Base-by-base conservation (phyloP, 2,113 vertebrate genomes). In the Periophthalmodon schlosseri region DNA sequence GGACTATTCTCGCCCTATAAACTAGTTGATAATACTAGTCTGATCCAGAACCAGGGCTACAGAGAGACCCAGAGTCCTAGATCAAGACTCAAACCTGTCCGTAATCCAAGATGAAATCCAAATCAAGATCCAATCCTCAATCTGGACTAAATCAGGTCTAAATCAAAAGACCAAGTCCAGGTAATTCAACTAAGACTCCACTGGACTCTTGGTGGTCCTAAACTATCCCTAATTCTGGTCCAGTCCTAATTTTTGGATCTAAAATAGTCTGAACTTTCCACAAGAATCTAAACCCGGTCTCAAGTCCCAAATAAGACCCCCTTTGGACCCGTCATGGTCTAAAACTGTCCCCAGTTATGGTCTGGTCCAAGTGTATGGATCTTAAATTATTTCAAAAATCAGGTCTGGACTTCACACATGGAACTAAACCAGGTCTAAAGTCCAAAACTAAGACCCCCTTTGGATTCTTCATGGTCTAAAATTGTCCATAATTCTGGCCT, bases 1-100 rank as follows among this genome's bases (percentile, higher is more conserved):
- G 52, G 52, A 54, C 52, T 54, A 20, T 7, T 39, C 36, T 39
- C 6, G 36, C 36, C 9, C 16, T 16, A 5, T 50, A 4, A 4
- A 50, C 16, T 4, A 4, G 14, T 18, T 1, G 1, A 20, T 54
- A n/a, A 20, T 54, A 91, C 92, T 12, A 92, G 72, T 1, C 14
- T 49, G 47, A 49, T 49, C 14, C 47, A 11, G 9, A 49, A 49
- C 39, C 39, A 44, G 8, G 39, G 9, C 39, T 44, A 2, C 39
- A 49, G 15, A 49, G 47, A 49, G 47, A 15, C 14, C 47, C 47
- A 15, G 15, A 4, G 2, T 49, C 4, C 16, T 18, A 52, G 49
- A 20, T 18, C 16, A 52, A 39, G 36, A 39, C 36, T 9, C 5
- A 3, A 44, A 44, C 39, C 7, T 44, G 39, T 44, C 9, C 39